Evolutionary conservation across 2,888 invertebrate species (phyloP).

Genomic region (Hirtodrosophila confusa): DNA sequence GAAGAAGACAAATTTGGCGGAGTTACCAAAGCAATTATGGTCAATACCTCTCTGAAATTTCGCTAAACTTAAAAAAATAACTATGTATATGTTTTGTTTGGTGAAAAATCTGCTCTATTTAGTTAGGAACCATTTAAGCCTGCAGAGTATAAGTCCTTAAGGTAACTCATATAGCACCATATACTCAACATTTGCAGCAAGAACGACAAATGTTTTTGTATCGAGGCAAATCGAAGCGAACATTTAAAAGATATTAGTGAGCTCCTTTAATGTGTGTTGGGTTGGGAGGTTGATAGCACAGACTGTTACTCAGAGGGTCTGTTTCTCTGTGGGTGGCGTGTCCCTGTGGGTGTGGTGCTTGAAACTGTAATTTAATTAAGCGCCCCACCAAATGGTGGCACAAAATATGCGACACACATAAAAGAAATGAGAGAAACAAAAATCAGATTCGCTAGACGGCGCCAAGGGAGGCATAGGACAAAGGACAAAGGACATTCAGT

Average conservation of each 20-base stretch:
- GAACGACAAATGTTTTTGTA: slow-evolving; percentile 3
- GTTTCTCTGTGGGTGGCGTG: slow-evolving; percentile 7
- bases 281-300: slow-evolving; percentile 1
- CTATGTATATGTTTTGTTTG: no score
- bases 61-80: no score
- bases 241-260: slow-evolving; percentile 17
- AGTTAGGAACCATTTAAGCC: no score
- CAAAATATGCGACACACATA: slow-evolving; percentile 43
- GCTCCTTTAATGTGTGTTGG: background rate
- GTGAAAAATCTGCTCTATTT: no score
- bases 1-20: no score
- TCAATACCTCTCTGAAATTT: no score
- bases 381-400: slow-evolving; percentile 37
- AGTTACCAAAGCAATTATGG: no score
- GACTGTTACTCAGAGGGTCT: slow-evolving; percentile 6
- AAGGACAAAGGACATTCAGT: slow-evolving; percentile 39
- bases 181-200: background rate
- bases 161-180: no score
- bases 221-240: slow-evolving; percentile 16
- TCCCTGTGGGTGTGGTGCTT: slow-evolving; percentile 10
- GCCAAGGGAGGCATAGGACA: slow-evolving; percentile 41
- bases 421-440: slow-evolving; percentile 35
- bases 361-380: slow-evolving; percentile 71
- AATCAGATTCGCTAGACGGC: slow-evolving; percentile 59
- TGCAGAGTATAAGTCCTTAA: no score